A percentile compares a stretch with the other conserved stretches of the same genome.
Evolutionary conservation across 2,113 vertebrate genomes (phyloP).

Genomic region (Camelus dromedarius): DNA sequence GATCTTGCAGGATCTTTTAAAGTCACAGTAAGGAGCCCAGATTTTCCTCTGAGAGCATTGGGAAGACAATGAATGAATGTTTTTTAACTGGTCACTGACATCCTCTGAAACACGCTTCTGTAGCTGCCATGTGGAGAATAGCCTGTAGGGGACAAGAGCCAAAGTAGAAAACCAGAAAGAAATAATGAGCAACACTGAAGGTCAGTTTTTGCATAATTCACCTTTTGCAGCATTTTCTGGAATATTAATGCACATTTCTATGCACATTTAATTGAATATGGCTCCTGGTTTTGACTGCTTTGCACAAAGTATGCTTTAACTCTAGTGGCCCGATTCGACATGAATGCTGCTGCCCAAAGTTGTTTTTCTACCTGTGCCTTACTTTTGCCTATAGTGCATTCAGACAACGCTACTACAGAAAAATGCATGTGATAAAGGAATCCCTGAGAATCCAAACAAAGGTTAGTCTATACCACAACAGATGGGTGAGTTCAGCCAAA

Average conservation of each 20-base stretch:
- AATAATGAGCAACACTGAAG: background rate
- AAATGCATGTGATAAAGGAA: background rate
- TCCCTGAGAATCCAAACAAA: background rate
- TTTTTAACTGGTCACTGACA: background rate
- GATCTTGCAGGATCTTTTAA: background rate
- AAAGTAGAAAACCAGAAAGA: background rate
- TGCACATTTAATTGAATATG: background rate
- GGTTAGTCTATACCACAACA: background rate
- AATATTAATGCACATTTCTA: background rate
- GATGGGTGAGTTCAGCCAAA: background rate
- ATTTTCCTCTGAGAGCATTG: background rate
- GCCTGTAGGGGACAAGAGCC: background rate
- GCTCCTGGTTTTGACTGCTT: background rate
- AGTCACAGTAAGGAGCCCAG: background rate
- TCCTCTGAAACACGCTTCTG: background rate
- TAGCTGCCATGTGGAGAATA: background rate
- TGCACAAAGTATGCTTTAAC: background rate
- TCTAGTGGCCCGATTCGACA: background rate
- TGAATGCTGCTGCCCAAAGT: background rate
- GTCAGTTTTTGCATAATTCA: background rate
- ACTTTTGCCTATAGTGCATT: background rate
- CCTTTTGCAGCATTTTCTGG: background rate
- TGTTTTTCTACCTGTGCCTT: background rate
- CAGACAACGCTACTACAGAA: background rate
- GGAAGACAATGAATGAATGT: background rate